Conservation (phyloP, 2,888 invertebrate species). For the Panorpa germanica region DNA sequence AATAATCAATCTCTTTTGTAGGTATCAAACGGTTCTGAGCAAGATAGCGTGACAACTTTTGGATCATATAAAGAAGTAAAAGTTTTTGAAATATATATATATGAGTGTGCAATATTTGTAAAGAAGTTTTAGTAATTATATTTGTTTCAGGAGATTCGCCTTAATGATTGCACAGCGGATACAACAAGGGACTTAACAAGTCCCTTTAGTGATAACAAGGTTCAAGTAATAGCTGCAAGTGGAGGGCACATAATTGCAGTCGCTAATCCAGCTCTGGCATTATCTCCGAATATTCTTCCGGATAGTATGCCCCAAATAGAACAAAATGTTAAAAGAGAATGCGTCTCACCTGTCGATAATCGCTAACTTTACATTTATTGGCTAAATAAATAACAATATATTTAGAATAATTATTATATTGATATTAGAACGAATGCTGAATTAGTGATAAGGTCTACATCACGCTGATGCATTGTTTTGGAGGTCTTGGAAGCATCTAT, state of each 20-base stretch:
- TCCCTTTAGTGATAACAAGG: slow-evolving; percentile 15
- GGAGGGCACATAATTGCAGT: slow-evolving; percentile 80
- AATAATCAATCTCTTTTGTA: slow-evolving; percentile 10
- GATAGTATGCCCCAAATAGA: too few species aligned
- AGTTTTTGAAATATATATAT: slow-evolving; percentile 4
- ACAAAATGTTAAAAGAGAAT: slow-evolving; percentile 22
- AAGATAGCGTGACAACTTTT: slow-evolving; percentile 6
- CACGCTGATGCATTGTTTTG: too few species aligned
- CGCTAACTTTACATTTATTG: too few species aligned
- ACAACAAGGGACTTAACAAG: slow-evolving; percentile 5
- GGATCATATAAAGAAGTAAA: too few species aligned
- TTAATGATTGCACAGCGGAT: slow-evolving; percentile 5
- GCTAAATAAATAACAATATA: too few species aligned
- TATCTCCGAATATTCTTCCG: slow-evolving; percentile 31
- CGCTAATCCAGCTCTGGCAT: slow-evolving; percentile 65
- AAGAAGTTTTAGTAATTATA: not conserved
- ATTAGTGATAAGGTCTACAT: too few species aligned
- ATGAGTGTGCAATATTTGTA: slow-evolving; percentile 10
- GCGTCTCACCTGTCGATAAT: slow-evolving; percentile 20
- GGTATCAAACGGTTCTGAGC: slow-evolving; percentile 10
- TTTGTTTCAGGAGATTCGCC: slow-evolving; percentile 3
- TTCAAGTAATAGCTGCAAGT: slow-evolving; percentile 65
- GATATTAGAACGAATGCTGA: too few species aligned
- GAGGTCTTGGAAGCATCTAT: too few species aligned
- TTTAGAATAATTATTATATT: too few species aligned